Evolutionary conservation across 30 jellyfish, hydroid and myxozoan genomes (phyloP), one percentile per base, ranked within the genome.

Genomic region (Catostylus mosaicus): DNA sequence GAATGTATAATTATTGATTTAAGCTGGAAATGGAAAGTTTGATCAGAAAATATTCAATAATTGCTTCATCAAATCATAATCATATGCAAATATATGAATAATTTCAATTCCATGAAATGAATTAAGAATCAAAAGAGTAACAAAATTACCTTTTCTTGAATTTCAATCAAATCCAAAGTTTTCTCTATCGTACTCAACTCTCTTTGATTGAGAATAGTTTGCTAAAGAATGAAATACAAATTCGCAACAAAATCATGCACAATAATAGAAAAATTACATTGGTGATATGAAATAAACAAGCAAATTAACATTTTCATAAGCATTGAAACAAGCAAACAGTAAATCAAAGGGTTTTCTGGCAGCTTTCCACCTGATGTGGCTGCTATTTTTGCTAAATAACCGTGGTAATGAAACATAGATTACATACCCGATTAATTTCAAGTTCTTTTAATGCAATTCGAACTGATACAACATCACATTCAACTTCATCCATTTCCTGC

Each of bases 361-460:
- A 7, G 14, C 14, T 5, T 5, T 7, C 14, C 54, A 40, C 14
- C 7, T 5, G 54, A 14, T 40, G 14, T 14, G 14, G 7, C 7
- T 5, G 54, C 14, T 14, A 40, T 40, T 5, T 10, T 3, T 50
- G 27, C 5, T 3, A 61, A 61, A 1, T 3, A 2, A 16, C 47
- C 14, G 9, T 27, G 61, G 67, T 67, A 32, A 40, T 40, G 14
- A 40, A 14, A 5, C 54, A 40, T 40, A 40, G 24, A 5, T 5
- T 33, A 60, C 82, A 30, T 19, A 82, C 92, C 86, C 75, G 54
- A 75, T 82, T 86, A 26, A 93, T 86, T 46, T 93, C 96, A 74
- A 93, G 81, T 66, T 93, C 98, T 78, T 93, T 93, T 52, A 93
- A 84, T 12, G 97, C 97, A 48, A 93, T 82, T 34, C 97, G 88